These are phyloP conservation scores for Notolepis coatsorum DNA, from an alignment of 2,797 vertebrate genomes.

Conservation along the genomic window DNA sequence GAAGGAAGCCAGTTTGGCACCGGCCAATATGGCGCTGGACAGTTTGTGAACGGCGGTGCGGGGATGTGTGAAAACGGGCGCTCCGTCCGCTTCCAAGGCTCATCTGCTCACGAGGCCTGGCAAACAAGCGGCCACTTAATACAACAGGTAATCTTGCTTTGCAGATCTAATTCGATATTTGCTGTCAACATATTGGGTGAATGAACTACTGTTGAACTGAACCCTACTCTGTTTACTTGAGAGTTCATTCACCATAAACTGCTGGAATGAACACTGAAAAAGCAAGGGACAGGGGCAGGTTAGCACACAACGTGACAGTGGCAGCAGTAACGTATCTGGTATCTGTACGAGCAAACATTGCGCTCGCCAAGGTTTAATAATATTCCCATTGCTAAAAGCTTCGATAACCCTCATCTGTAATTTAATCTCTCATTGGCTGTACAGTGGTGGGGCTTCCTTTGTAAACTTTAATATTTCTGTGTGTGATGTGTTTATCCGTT, in stretches of 20 bases:
- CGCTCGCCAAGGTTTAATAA: conserved; percentile 58
- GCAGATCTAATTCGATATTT: neutral
- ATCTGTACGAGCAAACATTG: conserved; percentile 4
- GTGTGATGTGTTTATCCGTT: conserved; percentile 32
- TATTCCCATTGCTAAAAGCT: conserved; percentile 33
- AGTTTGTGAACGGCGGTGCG: neutral
- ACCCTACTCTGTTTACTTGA: neutral
- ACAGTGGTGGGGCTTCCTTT: conserved; percentile 29
- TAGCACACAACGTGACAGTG: neutral
- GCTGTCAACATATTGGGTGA: neutral
- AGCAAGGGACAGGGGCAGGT: neutral
- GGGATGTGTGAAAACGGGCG: conserved; percentile 27
- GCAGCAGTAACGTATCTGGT: conserved; percentile 11
- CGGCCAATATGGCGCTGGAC: neutral
- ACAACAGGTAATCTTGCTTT: conserved; percentile 57
- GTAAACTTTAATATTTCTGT: conserved; percentile 60
- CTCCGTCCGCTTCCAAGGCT: conserved; percentile 3
- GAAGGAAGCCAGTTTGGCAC: conserved; percentile 3
- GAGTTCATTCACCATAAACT: neutral
- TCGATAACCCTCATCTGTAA: conserved; percentile 38
- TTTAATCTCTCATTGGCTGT: conserved; percentile 43
- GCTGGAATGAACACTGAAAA: neutral
- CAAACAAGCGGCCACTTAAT: conserved; percentile 64
- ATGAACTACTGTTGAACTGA: neutral
- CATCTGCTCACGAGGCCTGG: conserved; percentile 48